Evolutionary conservation across 2,113 vertebrate genomes (phyloP), one percentile per base, ranked within the genome.

Genomic region (Meles meles): DNA sequence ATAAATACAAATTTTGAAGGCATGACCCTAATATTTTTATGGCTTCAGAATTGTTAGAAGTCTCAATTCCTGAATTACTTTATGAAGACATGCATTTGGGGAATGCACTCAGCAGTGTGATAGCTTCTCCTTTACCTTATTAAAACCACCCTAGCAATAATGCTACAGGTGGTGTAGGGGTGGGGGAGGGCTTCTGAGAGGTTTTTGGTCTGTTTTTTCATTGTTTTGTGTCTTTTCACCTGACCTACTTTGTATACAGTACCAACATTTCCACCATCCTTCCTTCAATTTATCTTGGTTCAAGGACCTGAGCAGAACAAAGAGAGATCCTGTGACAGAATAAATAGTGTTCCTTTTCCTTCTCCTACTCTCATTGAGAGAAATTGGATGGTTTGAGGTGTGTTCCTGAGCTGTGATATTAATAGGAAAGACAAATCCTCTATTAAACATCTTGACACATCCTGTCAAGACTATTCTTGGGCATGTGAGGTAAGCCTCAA

Each of bases 391-490:
- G 42, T 86, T 72, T 92, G 69, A 57, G 47, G 59, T 86, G 34
- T 20, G 14, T 88, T 63, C 11, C 39, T 67, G 83, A 77, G 93
- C 65, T 93, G 17, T 71, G 37, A 93, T 49, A 5, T 27, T 76
- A 61, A 84, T 37, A 90, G 20, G 5, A 91, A 90, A 71, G 47
- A 59, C 31, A 93, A 94, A 81, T 44, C 72, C 72, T 74, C 39
- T 74, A 74, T 74, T 74, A 74, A 74, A 74, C 39, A 44, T 29
- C 72, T 74, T 27, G 39, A 44, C 6, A n/a, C 13, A 63, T 63
- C n/a, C 55, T 88, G 0, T 81, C 37, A 77, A 86, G 39, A 13
- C 34, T 44, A 18, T 39, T 65, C 65, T 91, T 77, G 13, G 47
- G 31, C 20, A 5, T 39, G 17, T 42, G 63, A 37, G 23, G 57